Evolutionary conservation across 2,888 invertebrate genomes (phyloP), one percentile per base, ranked within the genome.

Genomic region (Itoplectis maculator): DNA sequence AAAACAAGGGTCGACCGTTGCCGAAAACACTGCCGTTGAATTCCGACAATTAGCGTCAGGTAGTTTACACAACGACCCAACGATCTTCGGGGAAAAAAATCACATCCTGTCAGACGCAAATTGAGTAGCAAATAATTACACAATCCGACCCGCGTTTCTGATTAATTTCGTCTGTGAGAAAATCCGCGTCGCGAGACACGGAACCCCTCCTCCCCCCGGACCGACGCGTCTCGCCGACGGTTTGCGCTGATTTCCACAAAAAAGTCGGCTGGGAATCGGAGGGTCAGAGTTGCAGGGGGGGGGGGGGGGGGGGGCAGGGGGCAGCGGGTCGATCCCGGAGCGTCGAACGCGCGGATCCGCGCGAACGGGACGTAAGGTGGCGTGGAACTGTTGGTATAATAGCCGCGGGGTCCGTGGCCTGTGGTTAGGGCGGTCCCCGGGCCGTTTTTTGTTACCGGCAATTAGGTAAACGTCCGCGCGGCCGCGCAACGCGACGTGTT

Each of bases 401-500:
- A 86, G 89, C 90, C 90, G 90, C 87, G 88, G 83, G 88, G 89
- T 89, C 84, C 88, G 88, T 88, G 91, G 91, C 89, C 93, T 92
- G 91, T 93, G 92, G 91, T 93, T 93, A 93, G 90, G 93, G 93
- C 93, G 93, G 92, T 90, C 87, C 92, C 89, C 89, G 89, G 88
- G 82, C 79, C 79, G 66, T 92, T 92, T 91, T 92, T 92, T 91
- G 89, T 89, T 89, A 88, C 91, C 91, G 88, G 92, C 91, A 93
- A 93, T 93, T 93, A 93, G 93, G 92, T 93, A 93, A 93, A 93
- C 92, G 92, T 90, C 90, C 88, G 89, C 86, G 29, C 29, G 29
- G 29, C 29, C 29, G 87, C 84, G 81, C 66, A 65, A 61, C 82
- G 84, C 74, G 87, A 86, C 88, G 85, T 85, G 88, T 89, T 88